A percentile compares a stretch with the other conserved stretches of the same genome.
Evolutionary conservation across 2,888 invertebrate genomes (phyloP).

Genomic region (Drepana falcataria): DNA sequence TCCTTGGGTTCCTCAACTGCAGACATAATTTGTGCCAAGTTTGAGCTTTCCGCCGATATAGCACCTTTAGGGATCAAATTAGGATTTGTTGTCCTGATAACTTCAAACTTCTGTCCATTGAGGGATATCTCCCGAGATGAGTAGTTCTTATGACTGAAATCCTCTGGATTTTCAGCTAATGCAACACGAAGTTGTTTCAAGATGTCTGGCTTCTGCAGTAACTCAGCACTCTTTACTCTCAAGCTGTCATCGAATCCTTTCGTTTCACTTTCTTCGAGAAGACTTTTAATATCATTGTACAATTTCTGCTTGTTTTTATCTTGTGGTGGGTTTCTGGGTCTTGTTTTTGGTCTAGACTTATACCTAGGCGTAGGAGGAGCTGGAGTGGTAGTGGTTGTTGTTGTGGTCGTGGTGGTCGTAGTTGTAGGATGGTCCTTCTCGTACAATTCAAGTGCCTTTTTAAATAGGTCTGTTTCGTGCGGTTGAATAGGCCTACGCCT

Average conservation of each 20-base stretch:
- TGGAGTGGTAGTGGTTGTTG: conserved; percentile 76
- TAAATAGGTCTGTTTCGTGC: conserved; percentile 82
- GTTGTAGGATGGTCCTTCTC: conserved; percentile 84
- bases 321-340: conserved; percentile 62
- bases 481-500: conserved; percentile 76
- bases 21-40: conserved; percentile 58
- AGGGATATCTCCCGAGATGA: conserved; percentile 86
- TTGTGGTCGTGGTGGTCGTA: conserved; percentile 83
- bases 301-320: conserved; percentile 78
- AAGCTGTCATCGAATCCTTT: conserved; percentile 73
- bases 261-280: conserved; percentile 78
- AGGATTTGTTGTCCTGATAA: conserved; percentile 84
- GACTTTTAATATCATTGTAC: conserved; percentile 77
- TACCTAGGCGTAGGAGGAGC: conserved; percentile 56
- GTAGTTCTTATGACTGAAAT: conserved; percentile 82
- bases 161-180: conserved; percentile 83
- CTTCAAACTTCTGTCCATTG: conserved; percentile 87
- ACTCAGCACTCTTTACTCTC: conserved; percentile 74
- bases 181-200: conserved; percentile 86
- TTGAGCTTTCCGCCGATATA: conserved; percentile 68
- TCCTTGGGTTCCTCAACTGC: conserved; percentile 72
- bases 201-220: conserved; percentile 84
- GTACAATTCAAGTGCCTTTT: conserved; percentile 82
- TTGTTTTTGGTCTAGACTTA: conserved; percentile 51
- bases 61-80: conserved; percentile 81